phyloP scores from a whole-genome alignment of 1,140 invertebrate genomes.

The Catajapyx aquilonaris region DNA sequence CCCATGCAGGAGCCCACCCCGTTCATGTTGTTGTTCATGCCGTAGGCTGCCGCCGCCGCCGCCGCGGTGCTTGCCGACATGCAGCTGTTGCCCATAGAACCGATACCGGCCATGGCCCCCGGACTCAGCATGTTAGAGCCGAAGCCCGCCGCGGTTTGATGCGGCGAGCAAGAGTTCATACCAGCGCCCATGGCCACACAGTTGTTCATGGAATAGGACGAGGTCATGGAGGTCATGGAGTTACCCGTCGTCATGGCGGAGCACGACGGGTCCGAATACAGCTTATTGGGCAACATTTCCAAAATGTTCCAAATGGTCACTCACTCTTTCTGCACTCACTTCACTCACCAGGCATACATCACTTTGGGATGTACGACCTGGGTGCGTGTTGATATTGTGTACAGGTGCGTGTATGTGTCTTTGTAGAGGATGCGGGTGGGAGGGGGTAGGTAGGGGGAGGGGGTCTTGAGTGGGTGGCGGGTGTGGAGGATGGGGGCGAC shows the following conservation, averaged over 20 bases:
- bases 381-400: no score
- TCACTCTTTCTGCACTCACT: not conserved
- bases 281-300: slow-evolving; percentile 25
- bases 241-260: slow-evolving; percentile 51
- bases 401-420: no score
- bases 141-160: slow-evolving; percentile 34
- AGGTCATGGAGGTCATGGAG: slow-evolving; percentile 40
- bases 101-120: slow-evolving; percentile 28
- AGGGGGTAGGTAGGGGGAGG: no score
- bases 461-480: no score
- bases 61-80: slow-evolving; percentile 38
- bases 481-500: no score
- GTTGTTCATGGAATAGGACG: slow-evolving; percentile 14
- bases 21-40: slow-evolving; percentile 30
- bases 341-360: not conserved
- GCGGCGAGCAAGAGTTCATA: slow-evolving; percentile 40
- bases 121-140: slow-evolving; percentile 34
- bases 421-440: no score
- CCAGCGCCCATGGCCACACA: slow-evolving; percentile 40
- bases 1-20: slow-evolving; percentile 40
- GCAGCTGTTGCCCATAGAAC: slow-evolving; percentile 34
- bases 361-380: no score
- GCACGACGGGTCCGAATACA: slow-evolving; percentile 30
- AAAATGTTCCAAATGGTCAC: not conserved
- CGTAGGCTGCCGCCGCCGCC: slow-evolving; percentile 41